Evolutionary conservation across 2,113 vertebrate genomes (phyloP).

Genomic region (Electrona antarctica): DNA sequence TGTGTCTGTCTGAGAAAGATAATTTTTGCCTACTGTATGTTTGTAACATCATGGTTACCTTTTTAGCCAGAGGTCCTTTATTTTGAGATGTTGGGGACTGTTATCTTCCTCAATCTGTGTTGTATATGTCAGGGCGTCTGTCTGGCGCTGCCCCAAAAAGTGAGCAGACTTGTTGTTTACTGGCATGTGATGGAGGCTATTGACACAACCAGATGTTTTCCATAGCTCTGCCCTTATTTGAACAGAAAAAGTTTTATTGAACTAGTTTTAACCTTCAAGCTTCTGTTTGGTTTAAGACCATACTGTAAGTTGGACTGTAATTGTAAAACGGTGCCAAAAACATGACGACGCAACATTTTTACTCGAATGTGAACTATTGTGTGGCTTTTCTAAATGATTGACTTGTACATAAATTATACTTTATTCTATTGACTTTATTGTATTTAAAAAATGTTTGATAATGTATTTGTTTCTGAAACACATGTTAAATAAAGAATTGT

Average conservation of each 20-base stretch:
- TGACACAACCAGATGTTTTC: background rate
- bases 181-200: conserved; percentile 1
- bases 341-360: conserved; percentile 8
- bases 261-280: conserved; percentile 38
- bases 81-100: conserved; percentile 49
- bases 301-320: background rate
- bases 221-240: background rate
- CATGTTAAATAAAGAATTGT: conserved; percentile 73
- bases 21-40: conserved; percentile 27
- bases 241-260: conserved; percentile 42
- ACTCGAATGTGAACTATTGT: conserved; percentile 5
- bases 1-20: conserved; percentile 55
- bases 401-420: conserved; percentile 21
- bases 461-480: conserved; percentile 41
- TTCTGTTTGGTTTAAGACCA: conserved; percentile 24
- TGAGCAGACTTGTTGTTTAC: conserved; percentile 6
- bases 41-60: background rate
- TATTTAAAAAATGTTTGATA: conserved; percentile 28
- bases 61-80: conserved; percentile 33
- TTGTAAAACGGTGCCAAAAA: background rate
- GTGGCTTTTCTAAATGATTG: conserved; percentile 29
- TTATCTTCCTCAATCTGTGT: conserved; percentile 13
- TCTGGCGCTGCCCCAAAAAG: conserved; percentile 8
- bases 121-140: conserved; percentile 21
- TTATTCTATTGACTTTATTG: conserved; percentile 29